Evolutionary conservation across 2,113 vertebrate species (phyloP).

Genomic region (Hippoglossus stenolepis): DNA sequence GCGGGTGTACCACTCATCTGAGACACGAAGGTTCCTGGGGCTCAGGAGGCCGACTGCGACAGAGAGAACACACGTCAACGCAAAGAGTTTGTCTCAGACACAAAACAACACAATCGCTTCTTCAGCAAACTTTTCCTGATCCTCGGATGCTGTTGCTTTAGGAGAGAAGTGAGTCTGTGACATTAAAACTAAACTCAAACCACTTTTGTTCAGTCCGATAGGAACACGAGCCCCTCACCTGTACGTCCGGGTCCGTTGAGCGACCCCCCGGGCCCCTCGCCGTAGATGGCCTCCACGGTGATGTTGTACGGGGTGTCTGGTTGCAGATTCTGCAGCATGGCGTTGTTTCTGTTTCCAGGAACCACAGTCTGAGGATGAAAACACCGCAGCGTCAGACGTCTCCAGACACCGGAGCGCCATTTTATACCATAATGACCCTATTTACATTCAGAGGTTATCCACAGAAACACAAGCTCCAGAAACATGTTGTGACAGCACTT

Average conservation of each 20-base stretch:
- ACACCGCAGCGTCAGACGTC: too few species aligned
- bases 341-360: constrained; percentile 94
- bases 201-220: too few species aligned
- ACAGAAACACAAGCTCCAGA: neutral
- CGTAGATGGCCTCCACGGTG: constrained; percentile 91
- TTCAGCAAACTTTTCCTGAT: too few species aligned
- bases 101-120: neutral
- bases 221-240: constrained; percentile 74
- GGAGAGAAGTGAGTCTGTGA: too few species aligned
- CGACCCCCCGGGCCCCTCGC: constrained; percentile 90
- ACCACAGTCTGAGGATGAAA: constrained; percentile 85
- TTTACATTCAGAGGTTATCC: neutral
- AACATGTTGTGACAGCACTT: neutral
- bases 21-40: constrained; percentile 93
- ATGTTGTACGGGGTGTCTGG: constrained; percentile 95
- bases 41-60: constrained; percentile 88
- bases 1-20: constrained; percentile 98
- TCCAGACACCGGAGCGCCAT: neutral
- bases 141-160: too few species aligned
- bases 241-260: constrained; percentile 92
- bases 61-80: neutral
- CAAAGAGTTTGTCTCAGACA: neutral
- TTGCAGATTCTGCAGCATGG: constrained; percentile 87
- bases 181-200: too few species aligned
- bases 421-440: neutral